Evolutionary conservation across 1,140 invertebrate genomes (phyloP), one percentile per base, ranked within the genome.

Genomic region (Drosophila subpulchrella): DNA sequence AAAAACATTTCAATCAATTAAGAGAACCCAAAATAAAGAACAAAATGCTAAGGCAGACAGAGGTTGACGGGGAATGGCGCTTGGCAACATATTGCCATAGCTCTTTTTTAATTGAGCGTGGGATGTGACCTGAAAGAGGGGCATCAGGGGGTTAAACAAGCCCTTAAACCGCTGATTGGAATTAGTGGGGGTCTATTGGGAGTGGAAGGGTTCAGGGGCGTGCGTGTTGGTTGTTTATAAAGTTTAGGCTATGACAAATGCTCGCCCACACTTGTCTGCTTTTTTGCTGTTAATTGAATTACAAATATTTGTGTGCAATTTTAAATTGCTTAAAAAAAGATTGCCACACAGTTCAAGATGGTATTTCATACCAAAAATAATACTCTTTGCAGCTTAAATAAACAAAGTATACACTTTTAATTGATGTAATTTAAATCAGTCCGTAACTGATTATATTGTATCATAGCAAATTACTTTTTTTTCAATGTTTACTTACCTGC

Each of bases 1-100:
- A 65, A 30, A 59, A 41, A 50, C 24, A 46, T 53, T 73, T 61
- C 54, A 73, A 73, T 60, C 41, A 73, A 73, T 73, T 73, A 61
- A 73, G 54, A 73, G 56, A 72, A 20, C 41, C 36, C 15, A 60
- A 61, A 59, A 74, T 30, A 27, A 38, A 30, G 7, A 42, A 32
- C 10, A 34, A 44, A 13, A 62, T 41, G 20, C 13, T 12, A 12
- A 27, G 27, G 27, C 15, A 51, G 24, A 39, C 39, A 55, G 39
- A 68, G 20, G 54, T 57, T 58, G 17, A 10, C 1, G 61, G 61
- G 41, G 20, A 24, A 47, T 73, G 71, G 72, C 72, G 71, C 71
- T 42, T 73, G 41, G 55, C 55, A 60, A 51, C 55, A 20, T 60
- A 32, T 75, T 65, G 39, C 38, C 53, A 32, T 60, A 54, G 32